Conservation (phyloP, 1,140 invertebrate species). For the Leptopilina boulardi region DNA sequence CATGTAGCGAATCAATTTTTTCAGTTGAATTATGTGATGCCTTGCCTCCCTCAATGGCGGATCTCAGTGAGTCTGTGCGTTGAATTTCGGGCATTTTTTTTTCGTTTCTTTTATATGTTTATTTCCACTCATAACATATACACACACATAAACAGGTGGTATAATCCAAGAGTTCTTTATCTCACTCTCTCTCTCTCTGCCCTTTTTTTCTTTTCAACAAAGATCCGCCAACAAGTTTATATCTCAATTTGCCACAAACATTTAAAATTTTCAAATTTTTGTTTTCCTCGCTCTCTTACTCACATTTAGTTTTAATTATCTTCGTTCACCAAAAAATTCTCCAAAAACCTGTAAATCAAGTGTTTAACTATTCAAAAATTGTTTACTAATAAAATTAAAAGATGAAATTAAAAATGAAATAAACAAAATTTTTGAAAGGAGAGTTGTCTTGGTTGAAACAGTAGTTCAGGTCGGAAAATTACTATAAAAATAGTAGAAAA, state of each 20-base stretch:
- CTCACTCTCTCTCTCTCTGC: slow-evolving; percentile 37
- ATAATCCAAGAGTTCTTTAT: slow-evolving; percentile 46
- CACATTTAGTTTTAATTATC: no score
- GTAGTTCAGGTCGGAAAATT: no score
- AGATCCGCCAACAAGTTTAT: slow-evolving; percentile 46
- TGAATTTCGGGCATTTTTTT: slow-evolving; percentile 78
- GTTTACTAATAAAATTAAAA: no score
- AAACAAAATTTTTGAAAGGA: no score
- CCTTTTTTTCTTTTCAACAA: slow-evolving; percentile 32
- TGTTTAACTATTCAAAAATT: no score
- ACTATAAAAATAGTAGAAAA: no score
- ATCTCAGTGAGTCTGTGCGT: slow-evolving; percentile 78
- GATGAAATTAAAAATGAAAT: no score
- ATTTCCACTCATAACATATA: slow-evolving; percentile 65
- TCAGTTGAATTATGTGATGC: slow-evolving; percentile 58
- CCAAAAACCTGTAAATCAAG: no score
- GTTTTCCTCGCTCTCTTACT: slow-evolving; percentile 42
- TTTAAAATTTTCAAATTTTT: no score
- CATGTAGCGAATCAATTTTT: slow-evolving; percentile 44
- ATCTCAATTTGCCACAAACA: slow-evolving; percentile 36
- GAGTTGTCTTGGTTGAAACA: no score
- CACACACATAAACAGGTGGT: no score
- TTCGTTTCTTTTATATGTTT: slow-evolving; percentile 48
- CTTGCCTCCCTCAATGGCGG: slow-evolving; percentile 70
- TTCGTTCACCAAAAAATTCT: slow-evolving; percentile 41